phyloP scores from a whole-genome alignment of 2,888 invertebrate species.

The Minunthozetes semirufus region DNA sequence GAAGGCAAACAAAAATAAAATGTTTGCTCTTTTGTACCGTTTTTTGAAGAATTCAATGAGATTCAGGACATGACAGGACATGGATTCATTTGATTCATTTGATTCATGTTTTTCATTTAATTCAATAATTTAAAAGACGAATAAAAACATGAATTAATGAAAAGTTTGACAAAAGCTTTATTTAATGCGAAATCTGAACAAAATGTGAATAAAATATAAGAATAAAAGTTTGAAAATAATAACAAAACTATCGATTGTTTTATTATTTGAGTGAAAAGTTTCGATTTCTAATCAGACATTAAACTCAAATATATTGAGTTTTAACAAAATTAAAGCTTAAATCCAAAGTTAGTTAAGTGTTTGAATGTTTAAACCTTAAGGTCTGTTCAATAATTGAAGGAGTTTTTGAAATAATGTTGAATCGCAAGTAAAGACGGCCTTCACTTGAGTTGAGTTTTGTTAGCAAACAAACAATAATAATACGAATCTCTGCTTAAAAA shows the following conservation, averaged over 20 bases:
- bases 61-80: background rate
- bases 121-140: too few relatives aligned
- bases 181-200: too few relatives aligned
- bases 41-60: background rate
- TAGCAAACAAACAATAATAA: conserved; percentile 21
- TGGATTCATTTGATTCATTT: too few relatives aligned
- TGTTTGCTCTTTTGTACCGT: background rate
- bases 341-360: background rate
- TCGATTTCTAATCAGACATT: conserved; percentile 4
- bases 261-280: too few relatives aligned
- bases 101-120: too few relatives aligned
- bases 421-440: conserved; percentile 13
- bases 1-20: background rate
- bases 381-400: conserved; percentile 11
- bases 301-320: background rate
- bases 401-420: conserved; percentile 3
- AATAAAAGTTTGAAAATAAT: too few relatives aligned
- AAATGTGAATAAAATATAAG: too few relatives aligned
- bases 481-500: conserved; percentile 11
- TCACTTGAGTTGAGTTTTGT: conserved; percentile 24
- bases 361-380: too few relatives aligned
- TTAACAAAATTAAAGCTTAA: background rate
- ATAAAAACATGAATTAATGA: too few relatives aligned
- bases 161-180: too few relatives aligned
- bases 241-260: too few relatives aligned